Evolutionary conservation across 2,797 vertebrate genomes (phyloP), one percentile per base, ranked within the genome.

Genomic region (Antennarius maculatus): DNA sequence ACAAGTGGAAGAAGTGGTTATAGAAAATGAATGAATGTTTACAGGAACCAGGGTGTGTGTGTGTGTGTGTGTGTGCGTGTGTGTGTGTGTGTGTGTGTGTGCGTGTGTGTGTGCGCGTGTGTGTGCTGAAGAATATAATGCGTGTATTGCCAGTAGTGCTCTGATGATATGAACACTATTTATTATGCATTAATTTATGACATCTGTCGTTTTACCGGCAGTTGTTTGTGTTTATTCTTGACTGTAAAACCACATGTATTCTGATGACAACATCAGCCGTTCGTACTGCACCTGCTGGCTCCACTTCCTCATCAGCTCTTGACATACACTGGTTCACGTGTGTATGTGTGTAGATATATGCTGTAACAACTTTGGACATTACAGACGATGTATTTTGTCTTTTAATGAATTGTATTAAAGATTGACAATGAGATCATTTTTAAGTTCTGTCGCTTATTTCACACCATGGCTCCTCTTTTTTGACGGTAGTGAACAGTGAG

Each of bases 371-470:
- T 48, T n/a, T 41, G 55, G 61, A 39, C 60, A 69, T 64, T 68
- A 75, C 67, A 18, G 29, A 31, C 2, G 3, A 5, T 34, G 31
- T 54, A 7, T 65, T 64, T 12, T 15, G 12, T 52, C 23, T 41
- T 45, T 61, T n/a, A 75, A 34, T 65, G 34, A 46, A 69, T 62
- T 64, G 43, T 63, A 81, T 73, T 70, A 74, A 86, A 82, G 48
- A 83, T 55, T 47, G 34, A 42, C 2, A 43, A 23, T 6, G n/a
- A 53, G 3, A 43, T 13, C 23, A 1, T 43, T 29, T 43, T n/a
- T 13, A 3, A 13, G 54, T 14, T 56, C 7, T 13, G 16, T 9
- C 62, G 14, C 10, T 66, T 7, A 9, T 68, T 73, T 57, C 10
- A 14, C 4, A 5, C 59, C 0, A 47, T 28, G 1, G 43, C 15